A percentile compares a stretch with the other conserved stretches of the same genome.
phyloP scores from a whole-genome alignment of 2,888 invertebrate genomes.

The Meiosimyza platycephala region DNA sequence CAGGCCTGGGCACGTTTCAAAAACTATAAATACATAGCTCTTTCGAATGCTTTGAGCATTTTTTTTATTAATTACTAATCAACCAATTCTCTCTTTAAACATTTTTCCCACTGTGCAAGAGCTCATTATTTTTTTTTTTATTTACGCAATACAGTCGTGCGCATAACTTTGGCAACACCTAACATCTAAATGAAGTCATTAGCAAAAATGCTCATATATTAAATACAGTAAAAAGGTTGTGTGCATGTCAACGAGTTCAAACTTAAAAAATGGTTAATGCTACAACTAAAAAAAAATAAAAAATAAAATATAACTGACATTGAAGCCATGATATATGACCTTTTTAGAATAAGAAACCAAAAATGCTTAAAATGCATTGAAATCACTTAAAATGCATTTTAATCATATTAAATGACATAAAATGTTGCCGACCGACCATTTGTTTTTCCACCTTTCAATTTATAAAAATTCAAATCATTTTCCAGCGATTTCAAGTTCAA shows the following conservation, averaged over 20 bases:
- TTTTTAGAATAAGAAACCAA: too few relatives aligned
- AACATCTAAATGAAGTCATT: slow-evolving; percentile 33
- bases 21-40: too few relatives aligned
- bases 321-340: too few relatives aligned
- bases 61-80: neutral
- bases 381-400: too few relatives aligned
- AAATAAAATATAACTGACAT: too few relatives aligned
- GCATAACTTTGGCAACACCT: neutral
- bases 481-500: slow-evolving; percentile 25
- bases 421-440: neutral
- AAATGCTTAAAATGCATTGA: too few relatives aligned
- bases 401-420: neutral
- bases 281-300: neutral
- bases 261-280: neutral
- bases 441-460: too few relatives aligned
- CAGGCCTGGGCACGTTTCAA: too few relatives aligned
- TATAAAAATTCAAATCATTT: slow-evolving; percentile 1
- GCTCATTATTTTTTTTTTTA: neutral
- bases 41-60: too few relatives aligned
- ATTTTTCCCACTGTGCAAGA: slow-evolving; percentile 8
- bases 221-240: neutral
- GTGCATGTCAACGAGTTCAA: slow-evolving; percentile 9
- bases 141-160: slow-evolving; percentile 12
- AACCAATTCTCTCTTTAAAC: too few relatives aligned
- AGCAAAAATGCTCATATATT: slow-evolving; percentile 27